These are phyloP conservation scores for Steinernema feltiae DNA, from an alignment of 1,140 invertebrate genomes.

Conservation along the genomic window DNA sequence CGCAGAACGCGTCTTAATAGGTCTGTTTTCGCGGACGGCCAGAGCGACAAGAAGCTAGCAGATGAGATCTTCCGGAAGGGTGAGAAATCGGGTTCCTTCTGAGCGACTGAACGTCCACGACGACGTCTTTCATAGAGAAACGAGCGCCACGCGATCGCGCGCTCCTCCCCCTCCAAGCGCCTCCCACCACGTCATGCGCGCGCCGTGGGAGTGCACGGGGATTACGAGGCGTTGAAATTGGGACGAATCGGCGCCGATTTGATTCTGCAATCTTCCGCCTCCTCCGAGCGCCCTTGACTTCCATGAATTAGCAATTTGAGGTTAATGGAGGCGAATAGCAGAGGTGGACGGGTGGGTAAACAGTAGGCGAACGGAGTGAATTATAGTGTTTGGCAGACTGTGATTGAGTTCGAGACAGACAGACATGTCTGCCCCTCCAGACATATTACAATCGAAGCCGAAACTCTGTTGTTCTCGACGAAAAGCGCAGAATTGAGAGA, in stretches of 20 bases:
- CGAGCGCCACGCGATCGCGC: neutral
- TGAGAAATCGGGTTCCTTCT: too few species aligned
- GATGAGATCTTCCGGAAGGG: neutral
- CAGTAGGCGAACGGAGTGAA: too few species aligned
- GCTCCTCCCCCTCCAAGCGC: neutral
- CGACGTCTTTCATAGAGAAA: neutral
- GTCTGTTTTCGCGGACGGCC: neutral
- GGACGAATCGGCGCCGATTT: neutral
- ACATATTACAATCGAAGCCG: too few species aligned
- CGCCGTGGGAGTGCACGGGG: constrained; percentile 8
- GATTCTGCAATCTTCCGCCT: neutral
- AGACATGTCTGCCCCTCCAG: too few species aligned
- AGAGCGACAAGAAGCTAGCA: neutral
- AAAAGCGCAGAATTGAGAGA: too few species aligned
- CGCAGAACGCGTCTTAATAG: neutral
- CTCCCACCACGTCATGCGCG: constrained; percentile 12
- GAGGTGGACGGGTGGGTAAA: neutral
- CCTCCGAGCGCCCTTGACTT: neutral
- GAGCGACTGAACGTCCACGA: too few species aligned
- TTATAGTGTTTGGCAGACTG: too few species aligned
- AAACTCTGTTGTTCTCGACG: too few species aligned
- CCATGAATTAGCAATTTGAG: neutral
- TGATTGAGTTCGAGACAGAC: too few species aligned
- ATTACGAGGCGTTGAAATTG: neutral
- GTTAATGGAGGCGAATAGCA: neutral